A percentile compares a stretch with the other conserved stretches of the same genome.
phyloP scores from a whole-genome alignment of 1,140 invertebrate species.

The Bombus pyrosoma region DNA sequence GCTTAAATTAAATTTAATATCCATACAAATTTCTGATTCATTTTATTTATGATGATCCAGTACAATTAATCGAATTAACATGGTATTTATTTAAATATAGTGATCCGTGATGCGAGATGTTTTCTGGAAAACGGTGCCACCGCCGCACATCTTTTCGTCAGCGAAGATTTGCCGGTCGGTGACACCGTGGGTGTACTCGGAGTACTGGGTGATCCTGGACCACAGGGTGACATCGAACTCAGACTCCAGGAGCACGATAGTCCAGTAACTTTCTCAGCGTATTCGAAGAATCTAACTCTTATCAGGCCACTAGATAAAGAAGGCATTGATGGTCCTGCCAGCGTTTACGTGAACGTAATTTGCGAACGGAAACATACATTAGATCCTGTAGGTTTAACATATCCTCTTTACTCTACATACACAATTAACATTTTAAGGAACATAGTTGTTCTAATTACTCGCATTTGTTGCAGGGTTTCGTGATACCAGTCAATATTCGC shows the following conservation, averaged over 20 bases:
- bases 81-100: slow-evolving; percentile 60
- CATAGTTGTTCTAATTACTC: not conserved
- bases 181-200: slow-evolving; percentile 89
- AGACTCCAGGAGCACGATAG: slow-evolving; percentile 90
- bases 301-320: slow-evolving; percentile 92
- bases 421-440: not conserved
- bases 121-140: slow-evolving; percentile 94
- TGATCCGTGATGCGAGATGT: slow-evolving; percentile 90
- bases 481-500: slow-evolving; percentile 94
- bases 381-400: slow-evolving; percentile 85
- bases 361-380: slow-evolving; percentile 90
- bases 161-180: slow-evolving; percentile 91
- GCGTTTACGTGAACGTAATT: slow-evolving; percentile 92
- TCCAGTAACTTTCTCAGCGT: slow-evolving; percentile 88
- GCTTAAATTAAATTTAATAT: too few species aligned
- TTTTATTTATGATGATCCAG: not conserved
- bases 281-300: slow-evolving; percentile 92
- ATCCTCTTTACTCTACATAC: too few species aligned
- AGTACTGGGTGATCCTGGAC: slow-evolving; percentile 90
- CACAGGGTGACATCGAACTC: slow-evolving; percentile 90
- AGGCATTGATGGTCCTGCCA: slow-evolving; percentile 90
- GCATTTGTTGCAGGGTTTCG: slow-evolving; percentile 86
- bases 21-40: not conserved
- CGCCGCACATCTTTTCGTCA: slow-evolving; percentile 94
- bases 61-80: not conserved